phyloP scores from a whole-genome alignment of 2,113 vertebrate species.

The Pachyramphus minor region DNA sequence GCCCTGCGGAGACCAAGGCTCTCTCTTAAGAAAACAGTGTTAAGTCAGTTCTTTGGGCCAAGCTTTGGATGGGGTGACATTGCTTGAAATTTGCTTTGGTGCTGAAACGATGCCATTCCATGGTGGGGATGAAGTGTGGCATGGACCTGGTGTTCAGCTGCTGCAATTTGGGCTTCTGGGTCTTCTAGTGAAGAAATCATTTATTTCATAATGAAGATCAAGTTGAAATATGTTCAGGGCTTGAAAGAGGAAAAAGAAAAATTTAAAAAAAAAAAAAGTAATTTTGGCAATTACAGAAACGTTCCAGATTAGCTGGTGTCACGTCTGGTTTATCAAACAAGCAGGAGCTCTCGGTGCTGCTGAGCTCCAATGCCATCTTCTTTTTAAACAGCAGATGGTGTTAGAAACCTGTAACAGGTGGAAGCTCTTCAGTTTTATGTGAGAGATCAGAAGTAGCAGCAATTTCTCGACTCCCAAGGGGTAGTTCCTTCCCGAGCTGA shows the following conservation, averaged over 20 bases:
- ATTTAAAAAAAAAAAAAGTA: background rate
- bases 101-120: background rate
- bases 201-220: background rate
- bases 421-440: conserved; percentile 37
- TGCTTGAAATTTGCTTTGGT: background rate
- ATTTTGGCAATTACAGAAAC: background rate
- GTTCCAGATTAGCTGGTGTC: background rate
- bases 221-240: background rate
- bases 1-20: background rate
- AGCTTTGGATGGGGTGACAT: background rate
- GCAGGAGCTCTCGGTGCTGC: background rate
- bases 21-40: background rate
- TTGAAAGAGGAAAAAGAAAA: background rate
- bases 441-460: conserved; percentile 52
- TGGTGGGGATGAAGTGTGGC: background rate
- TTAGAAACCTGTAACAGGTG: conserved; percentile 69
- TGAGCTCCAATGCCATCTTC: conserved; percentile 48
- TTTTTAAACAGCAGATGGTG: conserved; percentile 75
- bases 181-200: background rate
- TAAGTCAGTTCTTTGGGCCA: background rate
- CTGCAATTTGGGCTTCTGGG: background rate
- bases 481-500: conserved; percentile 35
- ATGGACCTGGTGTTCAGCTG: background rate
- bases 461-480: conserved; percentile 47
- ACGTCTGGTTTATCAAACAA: background rate